Evolutionary conservation across 2,797 vertebrate genomes (phyloP), one percentile per base, ranked within the genome.

Genomic region (Prunella strophiata): DNA sequence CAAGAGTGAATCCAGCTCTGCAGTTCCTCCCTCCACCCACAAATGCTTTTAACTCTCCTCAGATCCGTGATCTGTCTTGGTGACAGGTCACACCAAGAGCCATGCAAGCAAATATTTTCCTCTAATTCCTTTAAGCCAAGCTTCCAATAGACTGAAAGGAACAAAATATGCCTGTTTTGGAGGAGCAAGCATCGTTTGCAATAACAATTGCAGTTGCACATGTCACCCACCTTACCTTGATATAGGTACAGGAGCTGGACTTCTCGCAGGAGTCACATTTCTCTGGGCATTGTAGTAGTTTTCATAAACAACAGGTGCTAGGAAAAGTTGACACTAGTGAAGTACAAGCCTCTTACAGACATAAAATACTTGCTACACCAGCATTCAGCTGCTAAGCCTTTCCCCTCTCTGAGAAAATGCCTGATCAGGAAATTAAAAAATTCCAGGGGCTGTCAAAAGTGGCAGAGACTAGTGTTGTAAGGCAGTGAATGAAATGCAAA

Each of bases 271-370:
- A 30, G 82, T 55, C 16, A 96, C 50, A 89, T 96, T 96, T 96
- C 73, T 98, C 95, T 99, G 98, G 85, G 97, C 82, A 12, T 95
- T 98, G 87, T 99, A 99, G 97, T 99, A 99, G 97, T 99, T 99
- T 97, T 99, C 99, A 82, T 99, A 99, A 77, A 90, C 32, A 79
- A 99, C 95, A 6, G 98, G 97, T 93, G 97, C 99, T 99, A 96
- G 57, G 57, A 77, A 54, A 76, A 95, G 66, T 85, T 75, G 73
- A 47, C 42, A 59, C 2, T 1, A 73, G 19, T 72, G 25, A 93
- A 47, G 27, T 8, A 51, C 13, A 70, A 27, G n/a, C 16, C 32
- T 79, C 48, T 70, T 36, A 38, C 5, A 79, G 14, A 13, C 38
- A 66, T 25, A 30, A 87, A 73, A 52, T 59, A 42, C 7, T 30